Evolutionary conservation across 2,113 vertebrate genomes (phyloP), one percentile per base, ranked within the genome.

Genomic region (Cyrtonyx montezumae): DNA sequence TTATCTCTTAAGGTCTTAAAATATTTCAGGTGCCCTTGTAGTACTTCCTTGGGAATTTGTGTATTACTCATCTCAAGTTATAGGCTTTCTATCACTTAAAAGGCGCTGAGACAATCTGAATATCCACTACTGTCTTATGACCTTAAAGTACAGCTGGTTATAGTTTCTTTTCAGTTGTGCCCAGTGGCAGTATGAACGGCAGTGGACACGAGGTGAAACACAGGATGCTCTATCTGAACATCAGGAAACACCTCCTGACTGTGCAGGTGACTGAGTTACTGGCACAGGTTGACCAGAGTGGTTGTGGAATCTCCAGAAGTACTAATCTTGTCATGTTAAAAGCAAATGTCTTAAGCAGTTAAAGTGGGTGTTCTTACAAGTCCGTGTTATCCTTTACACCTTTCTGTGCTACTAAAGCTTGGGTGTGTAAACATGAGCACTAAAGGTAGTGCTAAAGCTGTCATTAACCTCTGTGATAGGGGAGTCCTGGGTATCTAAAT

Each of bases 391-490:
- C n/a, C 79, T 49, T 34, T 49, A 30, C 7, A 3, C 14, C 15
- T 63, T 88, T 40, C 14, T n/a, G 30, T 62, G 30, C 22, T 36
- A 34, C 28, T 16, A 2, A 65, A 76, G 34, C 53, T 30, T 30
- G 48, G 45, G 26, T 0, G 0, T 10, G 17, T 59, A 59, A 51
- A 76, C 9, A 2, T 48, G 7, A 61, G 12, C 16, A 36, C 7
- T 66, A 11, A 40, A 59, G 15, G 46, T 15, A 62, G 53, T 53
- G 42, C 30, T 71, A 37, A 58, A 51, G 21, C n/a, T 53, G n/a
- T 23, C 34, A 48, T 42, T 74, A 74, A 45, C 0, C 0, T 14
- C 13, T 77, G 40, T 48, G 45, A 55, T 18, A 22, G 17, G 63
- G n/a, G 17, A 17, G 14, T 49, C 23, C 48, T 73, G n/a, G 58